phyloP scores from a whole-genome alignment of 2,888 invertebrate genomes.

The Drosophila mettleri region DNA sequence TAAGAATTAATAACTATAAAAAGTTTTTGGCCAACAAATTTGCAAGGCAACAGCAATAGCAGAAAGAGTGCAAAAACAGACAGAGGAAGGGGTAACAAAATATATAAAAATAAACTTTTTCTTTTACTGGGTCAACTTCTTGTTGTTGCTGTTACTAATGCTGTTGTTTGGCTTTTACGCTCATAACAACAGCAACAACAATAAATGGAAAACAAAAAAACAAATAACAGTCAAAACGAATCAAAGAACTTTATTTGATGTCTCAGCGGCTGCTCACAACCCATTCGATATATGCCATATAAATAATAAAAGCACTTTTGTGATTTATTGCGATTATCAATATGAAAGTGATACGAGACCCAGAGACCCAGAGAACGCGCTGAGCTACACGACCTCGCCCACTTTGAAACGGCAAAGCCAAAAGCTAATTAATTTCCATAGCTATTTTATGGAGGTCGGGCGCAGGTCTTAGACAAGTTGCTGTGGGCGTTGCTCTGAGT shows the following conservation, averaged over 20 bases:
- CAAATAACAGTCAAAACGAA: conserved; percentile 53
- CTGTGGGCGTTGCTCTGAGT: conserved; percentile 34
- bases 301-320: conserved; percentile 57
- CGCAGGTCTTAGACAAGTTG: conserved; percentile 4
- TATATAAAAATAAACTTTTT: conserved; percentile 73
- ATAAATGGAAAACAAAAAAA: conserved; percentile 24
- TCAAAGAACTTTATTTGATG: conserved; percentile 43
- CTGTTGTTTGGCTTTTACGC: conserved; percentile 40
- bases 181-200: conserved; percentile 16
- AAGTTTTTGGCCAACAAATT: conserved; percentile 57
- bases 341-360: conserved; percentile 79
- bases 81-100: conserved; percentile 32
- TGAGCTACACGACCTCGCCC: conserved; percentile 34
- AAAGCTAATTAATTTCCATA: conserved; percentile 62
- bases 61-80: conserved; percentile 28
- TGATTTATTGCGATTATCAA: conserved; percentile 78
- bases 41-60: conserved; percentile 24
- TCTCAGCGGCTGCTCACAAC: conserved; percentile 22
- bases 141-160: conserved; percentile 47
- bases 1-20: conserved; percentile 77
- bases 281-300: conserved; percentile 44
- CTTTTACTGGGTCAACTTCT: conserved; percentile 74
- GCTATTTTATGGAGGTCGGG: background rate
- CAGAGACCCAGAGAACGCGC: conserved; percentile 48
- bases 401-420: conserved; percentile 21